Evolutionary conservation across 2,113 vertebrate genomes (phyloP), one percentile per base, ranked within the genome.

Genomic region (Datnioides undecimradiatus): DNA sequence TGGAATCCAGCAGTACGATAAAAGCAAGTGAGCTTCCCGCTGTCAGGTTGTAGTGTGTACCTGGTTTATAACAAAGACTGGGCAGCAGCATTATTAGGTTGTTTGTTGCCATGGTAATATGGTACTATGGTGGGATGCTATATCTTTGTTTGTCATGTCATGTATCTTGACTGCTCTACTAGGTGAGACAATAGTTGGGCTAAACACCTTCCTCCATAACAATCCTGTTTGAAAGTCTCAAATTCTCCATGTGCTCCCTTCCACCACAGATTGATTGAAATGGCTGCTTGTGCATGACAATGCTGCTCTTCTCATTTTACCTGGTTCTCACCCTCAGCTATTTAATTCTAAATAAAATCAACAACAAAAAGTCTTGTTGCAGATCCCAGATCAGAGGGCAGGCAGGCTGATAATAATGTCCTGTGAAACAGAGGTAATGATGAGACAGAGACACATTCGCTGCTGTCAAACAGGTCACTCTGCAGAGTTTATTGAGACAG

Each of bases 381-480:
- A 46, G 63, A 60, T 46, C 43, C 14, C 70, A 19, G 34, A 70
- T 16, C 36, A 78, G 76, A 63, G 58, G 38, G n/a, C 58, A 38
- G 41, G 41, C 17, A 2, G 46, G n/a, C 36, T 16, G 63, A 69
- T 57, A 10, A 63, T 49, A 27, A 64, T 57, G 65, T 48, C 57
- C 79, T 38, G 57, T 46, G 55, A 23, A 40, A 58, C 10, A 29
- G 27, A 34, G 21, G 27, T 73, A 60, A 36, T 13, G 19, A 29
- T 43, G 48, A 46, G 43, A 72, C 58, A 6, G 34, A 17, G 8
- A n/a, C 16, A 46, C 6, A 8, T 36, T 29, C 6, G 6, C 23
- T 38, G 45, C 21, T 49, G 43, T 65, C 45, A 48, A 23, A 49
- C 45, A 31, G 46, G 45, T 16, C 3, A 1, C 45, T 23, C 34